Conservation (phyloP, 2,113 vertebrate genomes). For the Macrotus californicus region DNA sequence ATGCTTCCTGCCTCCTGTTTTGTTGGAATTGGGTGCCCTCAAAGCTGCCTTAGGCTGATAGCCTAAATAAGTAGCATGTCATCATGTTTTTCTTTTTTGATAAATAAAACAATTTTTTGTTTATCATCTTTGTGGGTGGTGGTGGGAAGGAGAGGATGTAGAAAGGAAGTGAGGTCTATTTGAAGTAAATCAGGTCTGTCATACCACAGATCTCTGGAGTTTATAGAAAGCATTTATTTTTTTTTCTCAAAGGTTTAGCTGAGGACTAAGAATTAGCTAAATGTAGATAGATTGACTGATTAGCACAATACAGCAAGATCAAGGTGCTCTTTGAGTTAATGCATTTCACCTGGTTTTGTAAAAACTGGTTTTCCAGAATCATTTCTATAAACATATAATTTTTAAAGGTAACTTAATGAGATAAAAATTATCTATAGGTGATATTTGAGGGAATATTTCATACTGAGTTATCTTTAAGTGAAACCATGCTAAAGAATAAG, state of each 20-base stretch:
- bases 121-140: conserved; percentile 38
- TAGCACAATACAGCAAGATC: conserved; percentile 58
- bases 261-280: conserved; percentile 66
- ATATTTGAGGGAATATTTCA: conserved; percentile 90
- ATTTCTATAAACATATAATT: conserved; percentile 80
- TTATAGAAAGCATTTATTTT: conserved; percentile 68
- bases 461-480: conserved; percentile 90
- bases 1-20: background rate
- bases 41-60: conserved; percentile 40
- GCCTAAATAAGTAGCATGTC: conserved; percentile 41
- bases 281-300: conserved; percentile 65
- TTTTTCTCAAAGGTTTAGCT: conserved; percentile 62
- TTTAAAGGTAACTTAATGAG: conserved; percentile 90
- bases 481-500: conserved; percentile 83
- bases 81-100: conserved; percentile 10
- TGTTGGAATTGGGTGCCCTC: background rate
- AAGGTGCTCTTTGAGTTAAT: conserved; percentile 60
- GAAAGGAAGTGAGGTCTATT: conserved; percentile 63
- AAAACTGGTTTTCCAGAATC: conserved; percentile 69
- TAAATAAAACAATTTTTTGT: conserved; percentile 64
- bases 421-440: conserved; percentile 87
- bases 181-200: conserved; percentile 41
- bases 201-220: conserved; percentile 42
- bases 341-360: conserved; percentile 67
- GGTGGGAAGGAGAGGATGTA: conserved; percentile 26